Evolutionary conservation across 1,140 invertebrate genomes (phyloP), one percentile per base, ranked within the genome.

Genomic region (Tribolium madens): DNA sequence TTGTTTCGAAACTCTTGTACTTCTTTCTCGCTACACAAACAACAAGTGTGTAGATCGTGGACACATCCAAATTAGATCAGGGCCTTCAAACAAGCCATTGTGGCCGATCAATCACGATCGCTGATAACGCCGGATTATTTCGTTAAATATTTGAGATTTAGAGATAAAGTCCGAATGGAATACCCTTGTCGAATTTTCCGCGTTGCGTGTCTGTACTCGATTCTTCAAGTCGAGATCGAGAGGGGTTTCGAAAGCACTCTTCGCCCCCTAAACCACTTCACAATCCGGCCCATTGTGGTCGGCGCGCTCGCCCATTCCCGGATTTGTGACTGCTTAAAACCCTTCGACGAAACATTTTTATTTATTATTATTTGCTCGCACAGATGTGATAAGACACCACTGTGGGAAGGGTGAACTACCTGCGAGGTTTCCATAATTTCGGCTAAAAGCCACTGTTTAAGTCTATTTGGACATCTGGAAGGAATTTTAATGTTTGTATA

Each of bases 381-480:
- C 57, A 64, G 9, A 9, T 64, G 57, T 17, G 52, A 57, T 57
- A 57, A 21, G 36, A 9, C 36, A 42, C 21, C 4, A 26, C 10
- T 5, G n/a, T 21, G 57, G 21, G n/a, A 57, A 12, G 57, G 57
- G 21, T 33, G 12, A 3, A 18, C 57, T 64, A 64, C 57, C 57
- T 64, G 57, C 57, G 3, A 12, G 21, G 36, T 64, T 77, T 77
- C 76, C 76, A 77, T 77, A 77, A 77, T 77, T 77, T 69, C 36
- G 52, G 18, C 76, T 77, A 77, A 77, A 74, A 74, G 76, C 76
- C 71, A 68, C 71, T 69, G 76, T 77, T 77, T 77, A 69, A 68
- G 33, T 46, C 3, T 73, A 77, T 77, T 73, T 68, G 57, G 60
- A 68, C 42, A 74, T 70, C 36, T 77, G 76, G 60, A 57, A 50